Base-by-base conservation (phyloP, 92 coral and sea anemone genomes). In the Heteractis magnifica region DNA sequence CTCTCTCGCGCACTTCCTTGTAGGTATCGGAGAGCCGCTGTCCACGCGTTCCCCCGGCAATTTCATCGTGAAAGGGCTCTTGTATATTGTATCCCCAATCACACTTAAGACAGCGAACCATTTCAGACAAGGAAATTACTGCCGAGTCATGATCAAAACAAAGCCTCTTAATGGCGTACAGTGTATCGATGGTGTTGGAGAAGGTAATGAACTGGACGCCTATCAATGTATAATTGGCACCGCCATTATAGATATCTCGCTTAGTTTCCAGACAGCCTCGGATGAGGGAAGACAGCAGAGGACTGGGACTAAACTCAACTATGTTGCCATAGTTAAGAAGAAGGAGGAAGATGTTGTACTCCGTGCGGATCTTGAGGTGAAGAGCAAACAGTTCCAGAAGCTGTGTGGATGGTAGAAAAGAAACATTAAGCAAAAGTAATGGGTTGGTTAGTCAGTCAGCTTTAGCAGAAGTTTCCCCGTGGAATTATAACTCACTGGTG, bases 11-110 rank as follows among this genome's bases (percentile, higher is more conserved):
- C 2, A 84, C 93, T 56, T 84, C 89, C 82, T 87, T 84, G 88
- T 92, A 92, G 51, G 87, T 83, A 23, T 92, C 93, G 3, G 85
- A 82, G 59, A 90, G 84, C 78, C 89, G 78, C 80, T 90, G 83
- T 41, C 84, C 88, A 23, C 91, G 95, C 14, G 91, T 83, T 58
- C 86, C 48, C 0, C 93, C 95, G 0, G 93, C 91, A 20, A 87
- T 23, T 11, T 86, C 81, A 59, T 90, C 93, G 23, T 92, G 90
- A 58, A 86, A 82, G 41, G 95, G 95, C 53, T 92, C 95, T 34
- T 87, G 87, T 75, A 92, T 84, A 84, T 84, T 83, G 78, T 52
- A 56, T 15, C 95, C 95, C 95, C 95, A 92, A 80, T 92, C 95
- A 56, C 89, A 87, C 88, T 91, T 91, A 41, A 91, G 89, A 51